phyloP scores from a whole-genome alignment of 2,113 vertebrate species.

The Dromaius novaehollandiae region DNA sequence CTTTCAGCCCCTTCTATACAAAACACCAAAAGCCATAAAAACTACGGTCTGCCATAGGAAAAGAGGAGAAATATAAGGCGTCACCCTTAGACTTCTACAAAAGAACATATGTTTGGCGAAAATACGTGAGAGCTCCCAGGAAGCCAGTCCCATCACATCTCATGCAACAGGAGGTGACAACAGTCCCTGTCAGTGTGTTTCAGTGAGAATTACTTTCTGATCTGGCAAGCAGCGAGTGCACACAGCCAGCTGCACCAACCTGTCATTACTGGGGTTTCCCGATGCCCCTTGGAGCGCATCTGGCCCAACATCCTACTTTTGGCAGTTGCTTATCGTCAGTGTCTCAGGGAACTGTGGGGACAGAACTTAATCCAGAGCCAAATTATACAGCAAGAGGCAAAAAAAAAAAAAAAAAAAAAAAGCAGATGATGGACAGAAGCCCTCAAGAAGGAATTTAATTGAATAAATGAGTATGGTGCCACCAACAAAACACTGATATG shows the following conservation, averaged over 20 bases:
- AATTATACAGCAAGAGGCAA: neutral
- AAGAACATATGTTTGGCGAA: neutral
- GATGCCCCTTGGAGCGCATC: neutral
- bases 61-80: neutral
- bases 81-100: neutral
- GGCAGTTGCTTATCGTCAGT: neutral
- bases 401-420: neutral
- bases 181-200: neutral
- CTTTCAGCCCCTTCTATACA: neutral
- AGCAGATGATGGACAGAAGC: rapidly evolving
- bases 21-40: neutral
- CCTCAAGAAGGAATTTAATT: neutral
- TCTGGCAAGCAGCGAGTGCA: neutral
- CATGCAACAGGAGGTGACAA: neutral
- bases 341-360: neutral
- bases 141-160: neutral
- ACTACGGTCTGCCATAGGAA: neutral
- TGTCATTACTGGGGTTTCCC: neutral
- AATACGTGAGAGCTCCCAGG: neutral
- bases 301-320: neutral
- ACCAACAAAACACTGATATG: neutral
- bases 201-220: neutral
- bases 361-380: neutral
- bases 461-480: neutral
- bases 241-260: neutral